Evolutionary conservation across 1,140 invertebrate species (phyloP), one percentile per base, ranked within the genome.

Genomic region (Zaprionus ornatus): DNA sequence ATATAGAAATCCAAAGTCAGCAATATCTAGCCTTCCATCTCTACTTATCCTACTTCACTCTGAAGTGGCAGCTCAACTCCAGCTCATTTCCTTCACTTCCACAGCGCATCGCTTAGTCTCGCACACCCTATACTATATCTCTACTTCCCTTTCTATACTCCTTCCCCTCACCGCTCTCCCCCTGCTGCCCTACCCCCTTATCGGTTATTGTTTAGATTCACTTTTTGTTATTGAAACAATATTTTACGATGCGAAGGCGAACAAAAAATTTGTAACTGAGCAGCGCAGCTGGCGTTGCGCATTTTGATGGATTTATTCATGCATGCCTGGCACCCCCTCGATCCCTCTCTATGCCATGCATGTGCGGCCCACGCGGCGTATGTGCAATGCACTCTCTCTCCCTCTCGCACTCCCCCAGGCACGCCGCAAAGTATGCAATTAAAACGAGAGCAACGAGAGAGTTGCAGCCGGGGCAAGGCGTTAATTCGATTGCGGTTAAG

Each of bases 301-400:
- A 57, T 62, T 73, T 73, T 77, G 74, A 77, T 77, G 69, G 69
- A 77, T 77, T 77, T 77, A 77, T 77, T 77, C 74, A 65, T 61
- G 57, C 66, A 61, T 21, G 40, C 19, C 32, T 19, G n/a, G 19
- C 50, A 23, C 54, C 35, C 48, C 54, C 17, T 19, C 65, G 32
- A 32, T 35, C n/a, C 12, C 27, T n/a, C 27, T 7, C 45, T 57
- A 50, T 60, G 32, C 27, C n/a, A 27, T 63, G 35, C 35, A 37
- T 21, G 35, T 48, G 27, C 23, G 52, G 52, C 45, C 9, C 10
- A 48, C 64, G 25, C 15, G 57, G 64, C 64, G 71, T 48, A 62
- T 62, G 57, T 19, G 59, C 12, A 29, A 55, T 35, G 50, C 15
- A 19, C 21, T 23, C 54, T 15, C 19, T 37, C 55, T 29, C 27